These are phyloP conservation scores for Anastatus disparis DNA, from an alignment of 1,140 invertebrate species.

Conservation along the genomic window DNA sequence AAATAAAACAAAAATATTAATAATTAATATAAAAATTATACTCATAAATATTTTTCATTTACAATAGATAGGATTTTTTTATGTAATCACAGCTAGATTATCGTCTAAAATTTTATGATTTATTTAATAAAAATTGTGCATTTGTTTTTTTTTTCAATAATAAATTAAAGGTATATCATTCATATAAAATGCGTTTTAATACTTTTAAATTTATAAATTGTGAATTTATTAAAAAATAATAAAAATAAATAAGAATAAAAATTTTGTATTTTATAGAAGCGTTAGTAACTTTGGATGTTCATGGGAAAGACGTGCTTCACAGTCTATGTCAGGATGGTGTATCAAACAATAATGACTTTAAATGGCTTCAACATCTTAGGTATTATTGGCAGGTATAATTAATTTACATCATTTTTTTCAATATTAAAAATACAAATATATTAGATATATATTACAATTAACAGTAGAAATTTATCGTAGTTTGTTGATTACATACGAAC, in stretches of 20 bases:
- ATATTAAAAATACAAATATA: slow-evolving; percentile 6
- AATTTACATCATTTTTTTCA: slow-evolving; percentile 8
- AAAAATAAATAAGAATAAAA: slow-evolving; percentile 4
- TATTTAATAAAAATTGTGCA: too few species aligned
- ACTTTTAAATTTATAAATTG: slow-evolving; percentile 5
- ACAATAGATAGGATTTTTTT: too few species aligned
- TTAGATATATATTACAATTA: background rate
- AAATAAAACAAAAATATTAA: too few species aligned
- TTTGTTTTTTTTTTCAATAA: too few species aligned
- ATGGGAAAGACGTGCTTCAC: slow-evolving; percentile 87
- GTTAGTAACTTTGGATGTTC: slow-evolving; percentile 90
- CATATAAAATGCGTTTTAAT: too few species aligned
- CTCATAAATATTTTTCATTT: too few species aligned
- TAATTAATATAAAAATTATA: too few species aligned
- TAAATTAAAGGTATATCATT: too few species aligned
- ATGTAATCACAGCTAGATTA: too few species aligned
- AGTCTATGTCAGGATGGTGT: slow-evolving; percentile 78
- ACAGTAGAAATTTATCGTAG: too few species aligned
- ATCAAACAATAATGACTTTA: slow-evolving; percentile 82
- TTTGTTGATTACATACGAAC: too few species aligned
- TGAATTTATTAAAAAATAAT: background rate
- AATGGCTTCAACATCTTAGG: slow-evolving; percentile 89
- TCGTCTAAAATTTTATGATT: too few species aligned
- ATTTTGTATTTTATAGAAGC: slow-evolving; percentile 70
- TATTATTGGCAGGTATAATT: slow-evolving; percentile 90